These are phyloP conservation scores for Exephanes ischioxanthus DNA, from an alignment of 2,888 invertebrate species.

Conservation along the genomic window DNA sequence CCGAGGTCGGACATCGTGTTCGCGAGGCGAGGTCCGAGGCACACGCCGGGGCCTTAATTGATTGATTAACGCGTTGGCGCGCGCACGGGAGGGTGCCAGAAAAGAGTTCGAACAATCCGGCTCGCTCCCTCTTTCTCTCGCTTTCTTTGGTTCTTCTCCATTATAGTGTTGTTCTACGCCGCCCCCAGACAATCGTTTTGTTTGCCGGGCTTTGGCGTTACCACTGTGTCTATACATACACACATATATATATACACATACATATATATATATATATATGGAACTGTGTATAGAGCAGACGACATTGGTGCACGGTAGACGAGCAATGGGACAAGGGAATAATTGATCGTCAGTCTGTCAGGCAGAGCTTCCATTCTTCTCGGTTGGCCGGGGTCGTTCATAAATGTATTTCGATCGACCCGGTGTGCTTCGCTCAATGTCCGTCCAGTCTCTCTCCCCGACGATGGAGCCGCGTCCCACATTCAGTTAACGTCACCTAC, in stretches of 20 bases:
- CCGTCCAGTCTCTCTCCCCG: conserved; percentile 36
- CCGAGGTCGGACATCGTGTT: background rate
- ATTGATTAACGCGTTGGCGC: conserved; percentile 55
- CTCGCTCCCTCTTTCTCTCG: conserved; percentile 1
- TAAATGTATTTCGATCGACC: conserved; percentile 51
- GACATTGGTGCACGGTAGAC: conserved; percentile 12
- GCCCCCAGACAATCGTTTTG: conserved; percentile 56
- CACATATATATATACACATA: background rate
- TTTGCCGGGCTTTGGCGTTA: conserved; percentile 31
- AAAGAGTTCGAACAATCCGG: conserved; percentile 23
- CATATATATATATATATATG: too few species aligned
- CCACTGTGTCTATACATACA: background rate
- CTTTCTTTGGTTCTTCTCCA: conserved; percentile 32
- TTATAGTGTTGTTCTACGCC: conserved; percentile 21
- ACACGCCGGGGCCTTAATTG: conserved; percentile 57
- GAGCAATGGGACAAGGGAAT: conserved; percentile 47
- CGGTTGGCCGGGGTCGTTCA: conserved; percentile 11
- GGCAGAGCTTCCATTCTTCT: conserved; percentile 38
- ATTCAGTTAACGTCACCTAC: conserved; percentile 8
- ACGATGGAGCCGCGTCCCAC: conserved; percentile 10
- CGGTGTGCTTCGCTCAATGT: conserved; percentile 17
- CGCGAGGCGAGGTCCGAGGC: conserved; percentile 6
- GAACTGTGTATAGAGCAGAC: background rate
- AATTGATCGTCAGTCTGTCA: conserved; percentile 61
- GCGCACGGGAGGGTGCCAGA: background rate